A percentile compares a stretch with the other conserved stretches of the same genome.
phyloP scores from a whole-genome alignment of 1,140 invertebrate genomes.

The Cherax quadricarinatus region DNA sequence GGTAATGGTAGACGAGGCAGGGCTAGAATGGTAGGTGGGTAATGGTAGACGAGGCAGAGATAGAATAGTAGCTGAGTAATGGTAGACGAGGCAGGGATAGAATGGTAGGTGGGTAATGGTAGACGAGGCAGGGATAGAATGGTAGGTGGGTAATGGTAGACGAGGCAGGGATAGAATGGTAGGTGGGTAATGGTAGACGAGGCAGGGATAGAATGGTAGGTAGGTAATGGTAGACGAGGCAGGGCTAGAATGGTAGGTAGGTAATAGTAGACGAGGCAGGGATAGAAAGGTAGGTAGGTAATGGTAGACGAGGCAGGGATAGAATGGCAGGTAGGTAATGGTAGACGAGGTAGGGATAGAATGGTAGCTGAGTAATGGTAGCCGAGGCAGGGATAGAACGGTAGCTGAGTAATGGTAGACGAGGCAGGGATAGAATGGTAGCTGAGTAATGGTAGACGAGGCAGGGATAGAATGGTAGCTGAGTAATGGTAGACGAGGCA shows the following conservation, averaged over 20 bases:
- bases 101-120: background rate
- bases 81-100: background rate
- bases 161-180: background rate
- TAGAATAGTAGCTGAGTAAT: background rate
- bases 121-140: background rate
- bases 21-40: background rate
- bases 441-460: background rate
- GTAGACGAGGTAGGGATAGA: background rate
- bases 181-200: background rate
- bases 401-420: background rate
- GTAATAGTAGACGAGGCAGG: background rate
- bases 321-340: background rate
- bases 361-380: background rate
- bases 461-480: background rate
- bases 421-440: background rate
- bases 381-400: background rate
- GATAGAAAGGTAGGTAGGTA: background rate
- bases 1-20: background rate
- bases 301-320: background rate
- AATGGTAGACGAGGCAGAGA: background rate
- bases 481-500: background rate
- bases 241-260: background rate
- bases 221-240: background rate
- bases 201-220: background rate
- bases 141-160: background rate